Conservation (phyloP, 2,113 vertebrate genomes). For the Neoarius graeffei region DNA sequence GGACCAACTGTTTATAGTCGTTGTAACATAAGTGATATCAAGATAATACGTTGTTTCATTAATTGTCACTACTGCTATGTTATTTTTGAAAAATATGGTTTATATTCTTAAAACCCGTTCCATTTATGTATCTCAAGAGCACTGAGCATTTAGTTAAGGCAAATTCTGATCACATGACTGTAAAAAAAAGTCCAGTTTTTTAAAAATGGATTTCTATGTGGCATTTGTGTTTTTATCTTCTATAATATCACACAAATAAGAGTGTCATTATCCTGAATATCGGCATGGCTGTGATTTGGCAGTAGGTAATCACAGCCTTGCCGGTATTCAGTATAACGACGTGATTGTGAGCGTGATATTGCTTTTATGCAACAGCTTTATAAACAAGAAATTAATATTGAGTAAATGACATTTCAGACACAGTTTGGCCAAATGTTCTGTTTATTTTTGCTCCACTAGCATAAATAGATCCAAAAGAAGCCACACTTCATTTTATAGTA, state of each 20-base stretch:
- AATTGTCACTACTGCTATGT: not conserved
- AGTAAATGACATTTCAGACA: not conserved
- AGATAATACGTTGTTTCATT: not conserved
- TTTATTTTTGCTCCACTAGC: not conserved
- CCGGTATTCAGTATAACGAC: not conserved
- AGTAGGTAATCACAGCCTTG: not conserved
- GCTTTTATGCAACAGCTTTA: not conserved
- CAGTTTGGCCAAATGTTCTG: not conserved
- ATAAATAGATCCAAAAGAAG: not conserved
- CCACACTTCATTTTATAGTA: not conserved
- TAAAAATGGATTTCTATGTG: not conserved
- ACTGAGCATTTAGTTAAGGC: not conserved
- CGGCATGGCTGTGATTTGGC: not conserved
- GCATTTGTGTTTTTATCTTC: not conserved
- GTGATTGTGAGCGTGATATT: not conserved
- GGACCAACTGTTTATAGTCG: no score
- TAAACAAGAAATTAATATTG: no score
- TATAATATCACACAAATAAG: not conserved
- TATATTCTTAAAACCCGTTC: not conserved
- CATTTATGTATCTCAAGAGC: not conserved
- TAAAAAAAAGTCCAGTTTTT: not conserved
- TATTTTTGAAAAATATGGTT: not conserved
- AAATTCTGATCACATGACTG: not conserved
- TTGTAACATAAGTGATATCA: not conserved
- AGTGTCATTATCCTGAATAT: not conserved